Percentiles rank a stretch among this genome's conserved stretches.
Conservation (phyloP, 2,888 invertebrate species). For the Seira sanloemensis region DNA sequence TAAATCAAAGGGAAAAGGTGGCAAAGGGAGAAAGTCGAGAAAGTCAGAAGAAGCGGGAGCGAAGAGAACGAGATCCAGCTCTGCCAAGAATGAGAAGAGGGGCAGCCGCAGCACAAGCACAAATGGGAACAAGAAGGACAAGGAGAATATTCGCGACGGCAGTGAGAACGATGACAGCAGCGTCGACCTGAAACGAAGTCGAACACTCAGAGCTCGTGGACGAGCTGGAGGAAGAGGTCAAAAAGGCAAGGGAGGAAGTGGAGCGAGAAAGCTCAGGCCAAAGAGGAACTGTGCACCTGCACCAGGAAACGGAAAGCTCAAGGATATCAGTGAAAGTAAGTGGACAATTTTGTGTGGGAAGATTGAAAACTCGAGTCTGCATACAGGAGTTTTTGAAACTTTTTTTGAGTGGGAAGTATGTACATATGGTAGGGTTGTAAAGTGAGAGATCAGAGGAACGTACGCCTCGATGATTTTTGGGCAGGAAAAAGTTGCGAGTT, state of each 20-base stretch:
- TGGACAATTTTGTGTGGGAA: not conserved
- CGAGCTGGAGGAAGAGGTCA: conserved; percentile 60
- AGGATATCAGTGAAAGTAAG: conserved; percentile 73
- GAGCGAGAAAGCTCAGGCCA: conserved; percentile 68
- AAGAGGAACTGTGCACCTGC: conserved; percentile 70
- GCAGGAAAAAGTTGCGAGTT: too few species aligned
- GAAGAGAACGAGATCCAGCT: conserved; percentile 50
- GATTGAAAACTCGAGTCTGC: too few species aligned
- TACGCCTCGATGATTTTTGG: too few species aligned
- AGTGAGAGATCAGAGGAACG: too few species aligned
- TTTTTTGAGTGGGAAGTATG: too few species aligned
- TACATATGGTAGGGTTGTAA: too few species aligned
- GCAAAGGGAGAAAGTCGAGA: conserved; percentile 42
- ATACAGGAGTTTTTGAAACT: too few species aligned
- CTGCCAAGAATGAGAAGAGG: conserved; percentile 47
- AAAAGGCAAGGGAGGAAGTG: conserved; percentile 27
- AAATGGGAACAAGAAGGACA: conserved; percentile 63
- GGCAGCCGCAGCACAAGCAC: conserved; percentile 52
- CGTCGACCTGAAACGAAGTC: conserved; percentile 57
- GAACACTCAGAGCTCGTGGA: conserved; percentile 41
- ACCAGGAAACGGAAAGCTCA: conserved; percentile 70
- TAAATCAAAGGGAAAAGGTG: conserved; percentile 35
- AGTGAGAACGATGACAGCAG: conserved; percentile 61
- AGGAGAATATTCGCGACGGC: conserved; percentile 73
- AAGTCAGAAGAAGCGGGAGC: conserved; percentile 54